Percentiles rank a stretch among this genome's conserved stretches.
These are phyloP conservation scores for Scomberomorus guttatus DNA, from an alignment of 2,797 vertebrate species.

Conservation along the genomic window DNA sequence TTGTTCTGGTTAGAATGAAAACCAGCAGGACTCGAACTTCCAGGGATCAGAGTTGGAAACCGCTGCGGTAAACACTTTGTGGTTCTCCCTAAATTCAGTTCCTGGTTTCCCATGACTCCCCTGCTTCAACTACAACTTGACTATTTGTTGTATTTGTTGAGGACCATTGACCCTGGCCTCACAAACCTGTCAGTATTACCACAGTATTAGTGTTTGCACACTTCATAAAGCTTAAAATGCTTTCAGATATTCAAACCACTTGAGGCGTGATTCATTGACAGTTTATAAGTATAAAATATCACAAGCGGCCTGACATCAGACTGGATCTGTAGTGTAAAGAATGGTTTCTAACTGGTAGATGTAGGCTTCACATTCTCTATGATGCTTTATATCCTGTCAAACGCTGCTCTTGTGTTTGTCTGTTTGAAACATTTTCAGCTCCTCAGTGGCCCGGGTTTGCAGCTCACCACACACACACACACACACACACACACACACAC, in stretches of 20 bases:
- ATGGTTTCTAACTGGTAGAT: conserved; percentile 22
- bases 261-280: conserved; percentile 30
- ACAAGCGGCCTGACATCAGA: not conserved
- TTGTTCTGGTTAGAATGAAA: conserved; percentile 43
- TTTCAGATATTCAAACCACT: conserved; percentile 50
- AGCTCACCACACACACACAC: conserved; percentile 42
- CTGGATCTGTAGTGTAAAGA: conserved; percentile 24
- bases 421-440: conserved; percentile 61
- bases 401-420: conserved; percentile 43
- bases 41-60: conserved; percentile 50
- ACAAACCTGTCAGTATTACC: conserved; percentile 54
- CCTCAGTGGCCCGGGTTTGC: conserved; percentile 39
- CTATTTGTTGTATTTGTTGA: conserved; percentile 56
- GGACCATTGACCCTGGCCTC: conserved; percentile 46
- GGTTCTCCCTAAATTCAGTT: conserved; percentile 61
- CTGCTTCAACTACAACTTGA: conserved; percentile 42
- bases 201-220: conserved; percentile 38
- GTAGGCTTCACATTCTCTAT: conserved; percentile 23
- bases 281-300: conserved; percentile 4
- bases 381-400: conserved; percentile 20
- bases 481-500: too few relatives aligned
- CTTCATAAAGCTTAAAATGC: conserved; percentile 52
- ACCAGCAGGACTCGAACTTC: conserved; percentile 53
- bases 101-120: conserved; percentile 59
- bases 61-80: conserved; percentile 55